Base-by-base conservation (phyloP, 2,888 invertebrate species). In the Opisthograptis luteolata region DNA sequence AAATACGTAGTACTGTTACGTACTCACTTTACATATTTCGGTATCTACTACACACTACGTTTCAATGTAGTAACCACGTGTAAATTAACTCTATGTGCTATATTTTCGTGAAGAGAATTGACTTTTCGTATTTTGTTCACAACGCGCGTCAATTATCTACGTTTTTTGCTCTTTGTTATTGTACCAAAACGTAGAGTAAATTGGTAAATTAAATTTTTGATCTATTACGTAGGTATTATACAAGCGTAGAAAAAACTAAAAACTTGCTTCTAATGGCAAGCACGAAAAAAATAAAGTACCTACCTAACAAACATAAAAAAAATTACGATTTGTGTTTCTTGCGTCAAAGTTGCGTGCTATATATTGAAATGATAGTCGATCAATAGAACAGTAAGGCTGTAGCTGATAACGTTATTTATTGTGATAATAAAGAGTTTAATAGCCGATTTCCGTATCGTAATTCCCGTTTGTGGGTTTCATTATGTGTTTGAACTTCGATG, bases 331-430 rank as follows among this genome's bases (percentile, higher is more conserved):
- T 55, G 42, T 58, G 62, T 60, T 61, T 60, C 55, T 44, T 61
- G 67, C 63, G 66, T 70, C 58, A 54, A 44, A 42, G 60, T 79
- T 66, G 83, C 81, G 78, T 81, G 82, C 58, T 52, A 50, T 50
- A 35, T 48, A 43, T 43, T 55, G 62, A 60, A 68, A 65, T 65
- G 59, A 58, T 58, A 45, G 55, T 41, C 64, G 66, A 73, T 70
- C 69, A 69, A 77, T 68, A 53, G 44, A 47, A 51, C 51, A 53
- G 58, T 63, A 66, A 63, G 44, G 50, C 59, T 64, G 55, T 51
- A 50, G 43, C 60, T 66, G 70, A 70, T 75, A 73, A 59, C 64
- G 42, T 58, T 35, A 52, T 59, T 65, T 68, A 74, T 71, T 70
- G 68, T 68, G 70, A 70, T 71, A 67, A 68, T 70, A 72, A 68